Percentiles rank a stretch among this genome's conserved stretches.
Conservation (phyloP, 2,797 vertebrate species). For the Hippocampus kuda region DNA sequence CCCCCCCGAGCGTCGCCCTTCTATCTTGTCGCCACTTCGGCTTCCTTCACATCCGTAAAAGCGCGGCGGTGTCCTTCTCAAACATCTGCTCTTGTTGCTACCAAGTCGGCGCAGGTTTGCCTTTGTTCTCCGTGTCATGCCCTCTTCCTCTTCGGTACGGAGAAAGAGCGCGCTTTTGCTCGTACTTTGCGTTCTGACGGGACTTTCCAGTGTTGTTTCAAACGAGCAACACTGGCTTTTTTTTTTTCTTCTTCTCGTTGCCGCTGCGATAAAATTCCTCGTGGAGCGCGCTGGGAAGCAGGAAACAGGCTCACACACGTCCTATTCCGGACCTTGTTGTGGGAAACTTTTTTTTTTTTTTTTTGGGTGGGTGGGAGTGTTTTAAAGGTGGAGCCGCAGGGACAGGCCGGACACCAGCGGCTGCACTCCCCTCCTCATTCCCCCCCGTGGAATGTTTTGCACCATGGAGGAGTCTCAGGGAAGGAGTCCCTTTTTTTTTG, state of each 20-base stretch:
- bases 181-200: constrained; percentile 1
- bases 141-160: constrained; percentile 30
- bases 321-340: constrained; percentile 54
- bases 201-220: constrained; percentile 14
- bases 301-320: constrained; percentile 52
- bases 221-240: constrained; percentile 4
- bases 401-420: constrained; percentile 33
- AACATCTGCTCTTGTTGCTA: constrained; percentile 4
- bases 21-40: constrained; percentile 7
- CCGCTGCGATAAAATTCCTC: constrained; percentile 5
- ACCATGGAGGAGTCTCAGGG: constrained; percentile 27
- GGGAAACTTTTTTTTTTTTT: constrained; percentile 40
- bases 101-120: constrained; percentile 58
- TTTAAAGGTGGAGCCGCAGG: constrained; percentile 27
- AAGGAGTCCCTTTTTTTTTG: constrained; percentile 18
- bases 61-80: background rate
- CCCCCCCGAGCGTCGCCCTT: background rate
- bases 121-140: constrained; percentile 65
- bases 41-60: background rate
- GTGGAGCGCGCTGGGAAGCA: constrained; percentile 40
- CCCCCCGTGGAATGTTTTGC: constrained; percentile 16
- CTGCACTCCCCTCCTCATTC: constrained; percentile 17
- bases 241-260: background rate
- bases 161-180: constrained; percentile 17
- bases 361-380: constrained; percentile 39